Evolutionary conservation across 2,113 vertebrate genomes (phyloP).

Genomic region (cattle (Bos taurus)): DNA sequence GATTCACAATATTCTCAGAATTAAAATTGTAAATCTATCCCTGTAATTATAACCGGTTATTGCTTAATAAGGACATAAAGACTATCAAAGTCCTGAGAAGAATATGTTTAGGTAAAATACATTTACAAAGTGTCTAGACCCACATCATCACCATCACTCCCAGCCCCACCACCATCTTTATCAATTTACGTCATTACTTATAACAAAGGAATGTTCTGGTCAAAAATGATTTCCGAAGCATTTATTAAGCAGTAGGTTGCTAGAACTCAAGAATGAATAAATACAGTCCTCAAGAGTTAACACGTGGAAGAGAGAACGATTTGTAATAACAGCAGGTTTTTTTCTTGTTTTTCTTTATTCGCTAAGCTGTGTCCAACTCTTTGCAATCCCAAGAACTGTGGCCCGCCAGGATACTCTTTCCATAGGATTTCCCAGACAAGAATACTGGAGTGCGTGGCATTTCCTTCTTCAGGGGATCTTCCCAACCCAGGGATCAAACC

Average conservation of each 20-base stretch:
- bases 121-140: background rate
- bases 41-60: background rate
- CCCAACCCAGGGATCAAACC: background rate
- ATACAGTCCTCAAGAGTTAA: background rate
- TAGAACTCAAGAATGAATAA: background rate
- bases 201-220: background rate
- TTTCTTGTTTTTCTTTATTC: background rate
- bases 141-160: background rate
- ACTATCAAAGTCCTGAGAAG: background rate
- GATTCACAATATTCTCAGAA: background rate
- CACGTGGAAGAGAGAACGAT: background rate
- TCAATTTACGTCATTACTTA: background rate
- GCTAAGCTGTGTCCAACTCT: background rate
- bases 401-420: background rate
- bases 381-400: background rate
- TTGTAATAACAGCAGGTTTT: background rate
- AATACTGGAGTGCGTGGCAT: background rate
- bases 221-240: background rate
- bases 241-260: background rate
- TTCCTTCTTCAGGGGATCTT: background rate
- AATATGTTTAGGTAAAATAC: background rate
- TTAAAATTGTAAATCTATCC: background rate
- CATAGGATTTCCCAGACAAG: background rate
- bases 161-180: background rate
- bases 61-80: background rate